Base-by-base conservation (phyloP, 2,797 vertebrate genomes). In the Eulemur rubriventer region DNA sequence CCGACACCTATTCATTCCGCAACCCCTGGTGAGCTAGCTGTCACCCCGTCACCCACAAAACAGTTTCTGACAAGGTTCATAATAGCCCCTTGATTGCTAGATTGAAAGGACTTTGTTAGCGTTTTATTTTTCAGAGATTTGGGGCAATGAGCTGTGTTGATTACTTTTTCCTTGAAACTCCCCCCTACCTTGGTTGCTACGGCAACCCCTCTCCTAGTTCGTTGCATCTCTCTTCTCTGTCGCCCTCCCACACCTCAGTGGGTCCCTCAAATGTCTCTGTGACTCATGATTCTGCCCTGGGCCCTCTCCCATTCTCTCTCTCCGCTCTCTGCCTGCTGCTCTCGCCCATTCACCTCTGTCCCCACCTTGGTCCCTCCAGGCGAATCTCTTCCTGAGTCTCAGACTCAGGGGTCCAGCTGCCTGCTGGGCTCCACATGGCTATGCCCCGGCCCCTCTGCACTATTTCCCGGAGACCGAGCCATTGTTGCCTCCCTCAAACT, bases 121-220 rank as follows among this genome's bases (percentile, higher is more conserved):
- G 84, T 73, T 88, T 90, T 93, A 91, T 86, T 97, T 97, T 94
- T 82, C 78, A 76, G 86, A 93, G 96, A 87, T 93, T 93, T 17
- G 0, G 91, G 85, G 79, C 91, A 78, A 57, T 93, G 61, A 95
- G 55, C 92, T 70, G 20, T 18, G 82, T 93, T 96, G 96, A 96
- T 97, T 97, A 94, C 91, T 94, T 96, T 96, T 89, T 93, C 93
- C 84, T 91, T 48, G 63, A 96, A 97, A 95, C 73, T 70, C 95
- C 92, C 93, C 82, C 92, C 85, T 91, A 95, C 91, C 65, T 96
- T 83, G 85, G 95, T 97, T 97, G 85, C 85, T 91, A 95, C 61
- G 91, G 89, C 69, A 96, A 97, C 93, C 18, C 46, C 57, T 80
- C 91, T 90, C 70, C 35, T 67, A 28, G 90, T 67, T 90, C 69